Evolutionary conservation across 2,113 vertebrate genomes (phyloP).

Genomic region (Clarias macrocephalus): DNA sequence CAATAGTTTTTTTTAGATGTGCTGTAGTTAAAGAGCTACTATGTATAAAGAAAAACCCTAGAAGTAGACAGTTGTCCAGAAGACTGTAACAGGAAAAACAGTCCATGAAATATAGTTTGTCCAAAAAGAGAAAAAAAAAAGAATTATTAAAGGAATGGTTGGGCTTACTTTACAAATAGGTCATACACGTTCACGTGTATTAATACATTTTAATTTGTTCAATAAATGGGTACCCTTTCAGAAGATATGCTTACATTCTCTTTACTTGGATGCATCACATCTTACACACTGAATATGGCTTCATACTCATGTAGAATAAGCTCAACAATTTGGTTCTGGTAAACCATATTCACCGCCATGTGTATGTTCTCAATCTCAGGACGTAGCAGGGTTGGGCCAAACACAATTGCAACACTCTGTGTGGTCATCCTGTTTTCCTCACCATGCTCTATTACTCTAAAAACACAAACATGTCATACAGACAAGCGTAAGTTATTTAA

Average conservation of each 20-base stretch:
- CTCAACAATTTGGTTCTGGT: conserved; percentile 98
- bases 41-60: neutral
- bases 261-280: neutral
- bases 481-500: neutral
- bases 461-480: conserved; percentile 16
- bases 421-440: conserved; percentile 94
- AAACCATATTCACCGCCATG: conserved; percentile 93
- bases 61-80: too few relatives aligned
- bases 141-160: neutral
- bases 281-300: conserved; percentile 82
- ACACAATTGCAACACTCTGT: conserved; percentile 94
- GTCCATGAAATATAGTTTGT: neutral
- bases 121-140: neutral
- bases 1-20: too few relatives aligned
- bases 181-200: neutral
- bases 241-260: neutral
- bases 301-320: conserved; percentile 88
- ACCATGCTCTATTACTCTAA: conserved; percentile 87
- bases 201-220: conserved; percentile 16
- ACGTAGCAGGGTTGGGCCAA: conserved; percentile 91
- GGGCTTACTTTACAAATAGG: conserved; percentile 2
- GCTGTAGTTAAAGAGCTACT: neutral
- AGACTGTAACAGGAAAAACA: too few relatives aligned
- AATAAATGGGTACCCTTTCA: neutral
- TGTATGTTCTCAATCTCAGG: conserved; percentile 90